Evolutionary conservation across 2,113 vertebrate species (phyloP), one percentile per base, ranked within the genome.

Genomic region (Conger conger): DNA sequence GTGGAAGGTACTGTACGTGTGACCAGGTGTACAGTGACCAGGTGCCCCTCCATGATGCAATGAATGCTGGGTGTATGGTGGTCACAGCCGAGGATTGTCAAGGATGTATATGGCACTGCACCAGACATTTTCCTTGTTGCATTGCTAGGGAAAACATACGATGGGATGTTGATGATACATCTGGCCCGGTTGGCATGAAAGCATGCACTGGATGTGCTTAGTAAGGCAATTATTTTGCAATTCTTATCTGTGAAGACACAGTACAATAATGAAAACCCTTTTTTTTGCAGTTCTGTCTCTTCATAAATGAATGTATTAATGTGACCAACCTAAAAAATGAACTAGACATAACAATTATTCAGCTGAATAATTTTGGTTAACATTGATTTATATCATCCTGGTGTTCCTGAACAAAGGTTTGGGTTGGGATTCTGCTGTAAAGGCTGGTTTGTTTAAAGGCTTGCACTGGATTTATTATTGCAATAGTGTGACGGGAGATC

Each of bases 41-140:
- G 23, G 30, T 50, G 79, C 30, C 79, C 2, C 79, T 80, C 38
- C 78, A 53, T 45, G 40, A 81, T 81, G 79, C 79, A 4, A 50
- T 50, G 79, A 53, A 53, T n/a, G 35, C 79, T 30, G 79, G 18
- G 16, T 45, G 79, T 81, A 20, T 30, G 79, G 79, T 6, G 15
- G 13, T 81, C 79, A 50, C 79, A 30, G 79, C 27, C 27, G 27
- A 50, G 40, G 78, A 80, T 23, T 80, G 79, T 45, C 40, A 81
- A 30, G 79, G 79, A n/a, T 53, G 79, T 0, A n/a, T 81, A 20
- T 11, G 40, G 2, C 42, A 45, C 27, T 45, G 38, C 40, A 33
- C 27, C 40, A 81, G 42, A 1, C 53, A 7, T 81, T 81, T 33
- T 2, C 42, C 79, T 50, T 30, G 40, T 23, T 81, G 79, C 40